Evolutionary conservation across 2,888 invertebrate species (phyloP).

Genomic region (Ochropleura plecta): DNA sequence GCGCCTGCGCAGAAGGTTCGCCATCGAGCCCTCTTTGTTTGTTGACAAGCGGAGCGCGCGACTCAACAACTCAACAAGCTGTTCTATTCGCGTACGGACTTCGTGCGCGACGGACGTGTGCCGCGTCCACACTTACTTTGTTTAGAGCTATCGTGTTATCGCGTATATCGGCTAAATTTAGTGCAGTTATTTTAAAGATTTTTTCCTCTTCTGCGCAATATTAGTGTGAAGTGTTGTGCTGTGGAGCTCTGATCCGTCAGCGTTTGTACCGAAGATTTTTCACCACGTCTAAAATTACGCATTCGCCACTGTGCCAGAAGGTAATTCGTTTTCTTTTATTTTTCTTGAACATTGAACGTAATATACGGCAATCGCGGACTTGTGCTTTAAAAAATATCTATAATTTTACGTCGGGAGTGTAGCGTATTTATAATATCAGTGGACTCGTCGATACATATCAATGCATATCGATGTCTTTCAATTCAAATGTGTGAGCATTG

Average conservation of each 20-base stretch:
- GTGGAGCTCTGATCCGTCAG: constrained; percentile 71
- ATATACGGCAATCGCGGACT: constrained; percentile 53
- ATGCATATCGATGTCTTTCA: constrained; percentile 54
- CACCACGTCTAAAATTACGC: constrained; percentile 81
- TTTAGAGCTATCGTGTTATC: constrained; percentile 79
- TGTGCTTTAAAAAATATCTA: constrained; percentile 47
- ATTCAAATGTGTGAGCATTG: constrained; percentile 61
- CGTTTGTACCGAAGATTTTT: constrained; percentile 76
- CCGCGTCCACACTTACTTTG: constrained; percentile 68
- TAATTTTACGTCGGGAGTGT: constrained; percentile 52
- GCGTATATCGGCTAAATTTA: constrained; percentile 83
- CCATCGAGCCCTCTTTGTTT: constrained; percentile 88
- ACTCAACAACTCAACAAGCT: constrained; percentile 78
- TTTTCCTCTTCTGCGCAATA: constrained; percentile 79
- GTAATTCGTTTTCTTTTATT: constrained; percentile 78
- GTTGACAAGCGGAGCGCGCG: constrained; percentile 85
- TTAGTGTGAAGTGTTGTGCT: constrained; percentile 81
- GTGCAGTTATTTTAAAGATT: constrained; percentile 80
- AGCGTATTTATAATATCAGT: constrained; percentile 58
- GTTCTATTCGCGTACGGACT: constrained; percentile 79
- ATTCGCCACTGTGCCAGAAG: constrained; percentile 83
- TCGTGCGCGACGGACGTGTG: constrained; percentile 76
- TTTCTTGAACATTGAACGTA: constrained; percentile 67
- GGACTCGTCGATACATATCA: constrained; percentile 54
- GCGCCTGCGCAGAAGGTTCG: constrained; percentile 83